These are phyloP conservation scores for Papilio gigon DNA, from an alignment of 2,888 invertebrate genomes.

Conservation along the genomic window DNA sequence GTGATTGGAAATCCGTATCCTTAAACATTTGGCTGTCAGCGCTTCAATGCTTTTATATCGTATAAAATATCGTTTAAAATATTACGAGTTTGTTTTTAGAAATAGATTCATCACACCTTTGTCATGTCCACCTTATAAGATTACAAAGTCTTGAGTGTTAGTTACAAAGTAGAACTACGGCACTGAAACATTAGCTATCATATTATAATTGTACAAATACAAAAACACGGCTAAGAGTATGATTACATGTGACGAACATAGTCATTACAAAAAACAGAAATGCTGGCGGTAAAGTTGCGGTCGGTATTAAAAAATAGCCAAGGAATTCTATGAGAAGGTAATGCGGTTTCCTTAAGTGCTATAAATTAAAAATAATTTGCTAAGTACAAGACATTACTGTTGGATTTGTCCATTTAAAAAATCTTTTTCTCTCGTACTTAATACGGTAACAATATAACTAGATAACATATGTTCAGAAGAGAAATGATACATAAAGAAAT, in stretches of 20 bases:
- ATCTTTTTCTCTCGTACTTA: constrained; percentile 15
- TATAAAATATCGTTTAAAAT: too few relatives aligned
- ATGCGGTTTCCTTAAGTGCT: constrained; percentile 36
- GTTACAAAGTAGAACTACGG: not conserved
- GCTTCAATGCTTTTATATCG: too few relatives aligned
- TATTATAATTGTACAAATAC: constrained; percentile 30
- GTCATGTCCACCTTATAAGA: not conserved
- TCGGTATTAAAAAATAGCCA: constrained; percentile 31
- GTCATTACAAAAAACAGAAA: constrained; percentile 31
- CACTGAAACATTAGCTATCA: constrained; percentile 1
- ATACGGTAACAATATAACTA: constrained; percentile 39
- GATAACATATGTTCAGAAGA: not conserved
- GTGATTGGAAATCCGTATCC: too few relatives aligned
- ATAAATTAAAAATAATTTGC: constrained; percentile 34
- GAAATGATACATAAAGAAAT: not conserved
- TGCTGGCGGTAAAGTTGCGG: constrained; percentile 31
- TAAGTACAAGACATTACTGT: constrained; percentile 21
- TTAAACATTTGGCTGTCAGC: too few relatives aligned
- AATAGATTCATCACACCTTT: too few relatives aligned
- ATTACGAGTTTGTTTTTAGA: too few relatives aligned
- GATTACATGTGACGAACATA: constrained; percentile 31
- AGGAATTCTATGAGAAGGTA: constrained; percentile 36
- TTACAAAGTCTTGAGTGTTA: not conserved
- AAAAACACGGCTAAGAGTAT: constrained; percentile 26
- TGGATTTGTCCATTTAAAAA: constrained; percentile 19